Conservation (phyloP, 1,140 invertebrate genomes). For the Colletes gigas region DNA sequence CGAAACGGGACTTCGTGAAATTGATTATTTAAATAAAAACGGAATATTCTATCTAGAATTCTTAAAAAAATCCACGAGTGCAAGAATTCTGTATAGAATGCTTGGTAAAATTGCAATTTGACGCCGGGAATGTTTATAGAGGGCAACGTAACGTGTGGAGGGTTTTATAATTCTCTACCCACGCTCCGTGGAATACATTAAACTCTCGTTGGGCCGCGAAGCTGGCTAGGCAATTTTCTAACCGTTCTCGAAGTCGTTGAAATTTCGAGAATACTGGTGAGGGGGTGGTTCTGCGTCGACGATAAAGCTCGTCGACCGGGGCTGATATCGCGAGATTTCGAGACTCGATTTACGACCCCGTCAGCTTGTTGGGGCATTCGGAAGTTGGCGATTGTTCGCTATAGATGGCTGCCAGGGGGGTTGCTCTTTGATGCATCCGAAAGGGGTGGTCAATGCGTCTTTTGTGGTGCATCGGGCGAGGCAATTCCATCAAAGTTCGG, state of each 20-base stretch:
- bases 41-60: too few relatives aligned
- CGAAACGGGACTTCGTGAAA: too few relatives aligned
- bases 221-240: constrained; percentile 5
- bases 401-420: neutral
- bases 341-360: constrained; percentile 5
- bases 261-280: neutral
- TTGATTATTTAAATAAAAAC: too few relatives aligned
- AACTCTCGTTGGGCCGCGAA: neutral
- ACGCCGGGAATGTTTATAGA: too few relatives aligned
- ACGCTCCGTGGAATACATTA: neutral
- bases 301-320: neutral
- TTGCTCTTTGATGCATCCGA: neutral
- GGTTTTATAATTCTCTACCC: neutral
- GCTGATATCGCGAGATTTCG: neutral
- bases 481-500: constrained; percentile 11
- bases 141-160: too few relatives aligned
- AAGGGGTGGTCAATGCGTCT: constrained; percentile 13
- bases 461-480: neutral
- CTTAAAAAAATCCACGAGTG: too few relatives aligned
- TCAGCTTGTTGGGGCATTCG: neutral
- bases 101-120: too few relatives aligned
- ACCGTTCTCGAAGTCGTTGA: neutral
- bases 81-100: too few relatives aligned
- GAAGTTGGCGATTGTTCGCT: constrained; percentile 7
- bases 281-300: neutral